phyloP scores from a whole-genome alignment of 2,888 invertebrate species.

The Euclidia mi region DNA sequence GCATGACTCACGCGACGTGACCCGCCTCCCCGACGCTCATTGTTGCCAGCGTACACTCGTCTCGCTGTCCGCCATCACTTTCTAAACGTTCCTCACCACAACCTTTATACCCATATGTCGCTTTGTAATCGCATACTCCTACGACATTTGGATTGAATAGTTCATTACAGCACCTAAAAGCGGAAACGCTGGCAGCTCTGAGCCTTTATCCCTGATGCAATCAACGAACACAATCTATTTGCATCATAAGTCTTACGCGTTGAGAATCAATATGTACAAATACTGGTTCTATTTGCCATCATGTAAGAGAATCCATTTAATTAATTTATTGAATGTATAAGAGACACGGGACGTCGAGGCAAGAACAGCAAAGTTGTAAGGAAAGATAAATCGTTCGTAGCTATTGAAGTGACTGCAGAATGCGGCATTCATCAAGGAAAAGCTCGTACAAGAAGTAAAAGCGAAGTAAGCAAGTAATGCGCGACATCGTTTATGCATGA shows the following conservation, averaged over 20 bases:
- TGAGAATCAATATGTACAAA: conserved; percentile 3
- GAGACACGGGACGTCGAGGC: conserved; percentile 21
- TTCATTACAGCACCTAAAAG: conserved; percentile 40
- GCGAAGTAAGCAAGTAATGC: conserved; percentile 70
- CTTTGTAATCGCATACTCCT: conserved; percentile 56
- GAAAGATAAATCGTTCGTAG: conserved; percentile 58
- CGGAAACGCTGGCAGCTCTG: conserved; percentile 22
- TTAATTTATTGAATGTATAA: conserved; percentile 9
- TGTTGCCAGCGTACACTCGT: conserved; percentile 64
- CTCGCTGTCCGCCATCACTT: conserved; percentile 67
- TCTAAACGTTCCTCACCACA: conserved; percentile 67
- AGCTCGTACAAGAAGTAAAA: conserved; percentile 71
- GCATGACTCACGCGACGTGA: conserved; percentile 76
- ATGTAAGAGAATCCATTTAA: not conserved
- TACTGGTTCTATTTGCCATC: not conserved
- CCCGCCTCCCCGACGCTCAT: conserved; percentile 70
- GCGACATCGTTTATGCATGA: conserved; percentile 83
- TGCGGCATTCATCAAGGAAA: conserved; percentile 64
- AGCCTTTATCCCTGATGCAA: conserved; percentile 11
- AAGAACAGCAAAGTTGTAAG: conserved; percentile 38
- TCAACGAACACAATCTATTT: conserved; percentile 12
- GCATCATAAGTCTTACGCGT: conserved; percentile 16
- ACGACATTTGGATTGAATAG: conserved; percentile 46
- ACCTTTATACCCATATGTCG: conserved; percentile 62
- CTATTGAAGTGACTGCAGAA: conserved; percentile 61